Conservation (phyloP, 2,113 vertebrate genomes). For the Sebastes schlegelii region DNA sequence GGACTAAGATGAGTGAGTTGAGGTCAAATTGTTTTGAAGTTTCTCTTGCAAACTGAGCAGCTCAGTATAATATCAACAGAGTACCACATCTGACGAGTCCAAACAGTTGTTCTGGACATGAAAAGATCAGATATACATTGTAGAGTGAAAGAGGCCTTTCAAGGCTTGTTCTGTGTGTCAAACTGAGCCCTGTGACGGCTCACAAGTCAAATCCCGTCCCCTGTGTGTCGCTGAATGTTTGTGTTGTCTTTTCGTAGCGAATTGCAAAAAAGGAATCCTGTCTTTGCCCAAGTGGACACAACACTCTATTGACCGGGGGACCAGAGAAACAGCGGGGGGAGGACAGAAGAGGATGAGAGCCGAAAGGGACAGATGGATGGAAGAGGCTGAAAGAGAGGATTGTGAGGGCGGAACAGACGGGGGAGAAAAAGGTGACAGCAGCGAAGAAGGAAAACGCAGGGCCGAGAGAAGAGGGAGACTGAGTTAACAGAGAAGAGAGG, state of each 20-base stretch:
- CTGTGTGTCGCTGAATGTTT: constrained; percentile 63
- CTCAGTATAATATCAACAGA: constrained; percentile 31
- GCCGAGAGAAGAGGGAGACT: constrained; percentile 49
- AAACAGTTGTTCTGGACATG: constrained; percentile 13
- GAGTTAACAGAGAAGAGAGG: constrained; percentile 65
- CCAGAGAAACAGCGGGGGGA: constrained; percentile 60
- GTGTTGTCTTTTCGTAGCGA: constrained; percentile 46
- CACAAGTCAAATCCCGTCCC: constrained; percentile 41
- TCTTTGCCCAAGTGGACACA: constrained; percentile 65
- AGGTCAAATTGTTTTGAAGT: constrained; percentile 43
- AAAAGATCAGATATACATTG: constrained; percentile 37
- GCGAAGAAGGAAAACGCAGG: constrained; percentile 48
- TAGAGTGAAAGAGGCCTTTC: constrained; percentile 42
- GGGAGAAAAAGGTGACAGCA: constrained; percentile 70
- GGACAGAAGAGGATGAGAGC: constrained; percentile 60
- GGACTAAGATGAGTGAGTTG: constrained; percentile 31
- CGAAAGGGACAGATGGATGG: constrained; percentile 77
- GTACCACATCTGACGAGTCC: not conserved
- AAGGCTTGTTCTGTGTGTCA: constrained; percentile 30
- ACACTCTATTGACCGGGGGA: constrained; percentile 64
- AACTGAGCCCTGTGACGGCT: constrained; percentile 50
- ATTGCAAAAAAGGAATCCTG: constrained; percentile 59
- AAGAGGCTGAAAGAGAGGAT: constrained; percentile 72
- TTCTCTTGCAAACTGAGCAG: constrained; percentile 24
- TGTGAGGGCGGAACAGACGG: constrained; percentile 72